These are phyloP conservation scores for Lerista edwardsae DNA, from an alignment of 2,797 vertebrate species.

Conservation along the genomic window DNA sequence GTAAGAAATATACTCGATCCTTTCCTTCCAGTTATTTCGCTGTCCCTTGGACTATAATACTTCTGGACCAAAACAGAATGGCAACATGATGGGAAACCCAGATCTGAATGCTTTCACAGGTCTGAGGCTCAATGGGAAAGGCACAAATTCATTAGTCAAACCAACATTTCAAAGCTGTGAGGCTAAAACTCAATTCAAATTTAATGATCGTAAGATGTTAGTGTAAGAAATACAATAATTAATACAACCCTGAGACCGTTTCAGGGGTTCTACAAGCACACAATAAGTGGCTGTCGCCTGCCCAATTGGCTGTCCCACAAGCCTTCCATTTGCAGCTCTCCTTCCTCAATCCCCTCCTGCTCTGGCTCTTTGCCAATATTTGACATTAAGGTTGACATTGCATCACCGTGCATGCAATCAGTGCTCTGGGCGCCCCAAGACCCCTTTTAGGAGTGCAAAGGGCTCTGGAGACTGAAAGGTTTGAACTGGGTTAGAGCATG, in stretches of 20 bases:
- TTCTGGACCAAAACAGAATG: fast-evolving
- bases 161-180: not conserved
- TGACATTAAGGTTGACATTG: too few species aligned
- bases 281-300: too few species aligned
- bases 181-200: not conserved
- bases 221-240: not conserved
- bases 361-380: too few species aligned
- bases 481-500: too few species aligned
- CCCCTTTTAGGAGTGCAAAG: too few species aligned
- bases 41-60: not conserved
- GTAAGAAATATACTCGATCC: not conserved
- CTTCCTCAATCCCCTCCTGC: too few species aligned
- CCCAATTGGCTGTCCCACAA: too few species aligned
- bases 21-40: not conserved
- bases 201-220: not conserved
- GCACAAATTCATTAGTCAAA: not conserved
- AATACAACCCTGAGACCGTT: not conserved
- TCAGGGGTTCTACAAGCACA: too few species aligned
- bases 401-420: too few species aligned
- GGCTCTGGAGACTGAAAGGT: too few species aligned
- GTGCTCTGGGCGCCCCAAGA: too few species aligned
- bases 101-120: not conserved
- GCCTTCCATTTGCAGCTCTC: too few species aligned
- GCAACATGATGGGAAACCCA: not conserved
- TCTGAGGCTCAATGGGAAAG: not conserved